phyloP scores from a whole-genome alignment of 2,113 vertebrate species.

The Clupea harengus region DNA sequence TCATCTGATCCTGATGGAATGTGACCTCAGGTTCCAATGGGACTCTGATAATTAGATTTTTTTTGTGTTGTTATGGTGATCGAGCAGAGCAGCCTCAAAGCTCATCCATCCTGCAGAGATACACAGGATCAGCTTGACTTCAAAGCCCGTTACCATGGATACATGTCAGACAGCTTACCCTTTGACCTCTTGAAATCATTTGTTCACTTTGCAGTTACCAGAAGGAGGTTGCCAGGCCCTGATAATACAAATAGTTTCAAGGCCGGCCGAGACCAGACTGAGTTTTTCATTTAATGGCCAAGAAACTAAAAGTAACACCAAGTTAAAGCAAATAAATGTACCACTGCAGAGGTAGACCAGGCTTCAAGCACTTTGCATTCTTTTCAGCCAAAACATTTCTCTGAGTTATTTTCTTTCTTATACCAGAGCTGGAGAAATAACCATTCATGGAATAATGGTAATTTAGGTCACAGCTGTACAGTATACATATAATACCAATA shows the following conservation, averaged over 20 bases:
- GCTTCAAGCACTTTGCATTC: not conserved
- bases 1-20: slow-evolving; percentile 39
- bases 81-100: not conserved
- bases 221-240: not conserved
- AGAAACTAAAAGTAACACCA: not conserved
- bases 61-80: slow-evolving; percentile 22
- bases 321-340: not conserved
- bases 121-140: not conserved
- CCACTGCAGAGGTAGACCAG: not conserved
- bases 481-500: too few relatives aligned
- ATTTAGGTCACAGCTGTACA: too few relatives aligned
- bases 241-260: not conserved
- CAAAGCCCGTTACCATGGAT: not conserved
- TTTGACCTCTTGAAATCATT: slow-evolving; percentile 32
- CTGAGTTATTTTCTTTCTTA: too few relatives aligned
- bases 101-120: not conserved
- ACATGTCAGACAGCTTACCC: slow-evolving; percentile 34
- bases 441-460: too few relatives aligned
- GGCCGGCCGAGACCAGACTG: not conserved
- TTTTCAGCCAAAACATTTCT: not conserved
- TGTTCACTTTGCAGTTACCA: not conserved
- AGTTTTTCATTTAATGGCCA: not conserved
- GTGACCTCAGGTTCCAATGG: not conserved
- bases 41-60: slow-evolving; percentile 25
- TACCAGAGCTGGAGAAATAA: too few relatives aligned